A percentile compares a stretch with the other conserved stretches of the same genome.
phyloP scores from a whole-genome alignment of 2,797 vertebrate genomes.

The Darevskia nairensis region DNA sequence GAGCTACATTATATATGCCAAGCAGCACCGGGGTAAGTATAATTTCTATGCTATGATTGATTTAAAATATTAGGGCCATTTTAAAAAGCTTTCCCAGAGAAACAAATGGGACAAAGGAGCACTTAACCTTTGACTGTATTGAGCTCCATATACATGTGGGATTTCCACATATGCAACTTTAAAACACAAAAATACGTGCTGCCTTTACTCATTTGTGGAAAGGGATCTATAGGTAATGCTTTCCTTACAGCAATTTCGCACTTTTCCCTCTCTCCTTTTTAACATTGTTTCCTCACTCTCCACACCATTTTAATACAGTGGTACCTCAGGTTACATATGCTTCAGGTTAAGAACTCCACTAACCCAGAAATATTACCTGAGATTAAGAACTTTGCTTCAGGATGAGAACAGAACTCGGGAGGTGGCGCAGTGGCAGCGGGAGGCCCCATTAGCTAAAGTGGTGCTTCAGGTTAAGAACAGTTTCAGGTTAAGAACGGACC shows the following conservation, averaged over 20 bases:
- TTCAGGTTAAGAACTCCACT: too few relatives aligned
- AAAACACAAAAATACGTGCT: neutral
- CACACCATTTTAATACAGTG: neutral
- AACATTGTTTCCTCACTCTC: neutral
- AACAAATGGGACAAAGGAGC: neutral
- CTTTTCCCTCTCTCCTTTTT: neutral
- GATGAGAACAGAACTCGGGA: too few relatives aligned
- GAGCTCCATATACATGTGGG: neutral
- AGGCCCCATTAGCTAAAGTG: too few relatives aligned
- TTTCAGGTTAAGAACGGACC: too few relatives aligned
- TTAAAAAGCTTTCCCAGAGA: neutral
- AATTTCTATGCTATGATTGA: slow-evolving; percentile 9
- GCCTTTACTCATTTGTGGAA: neutral
- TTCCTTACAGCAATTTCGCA: neutral
- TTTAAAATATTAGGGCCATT: neutral
- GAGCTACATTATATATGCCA: slow-evolving; percentile 66
- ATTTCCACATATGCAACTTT: neutral
- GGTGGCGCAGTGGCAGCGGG: too few relatives aligned
- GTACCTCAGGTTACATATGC: too few relatives aligned
- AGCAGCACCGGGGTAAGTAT: slow-evolving; percentile 68
- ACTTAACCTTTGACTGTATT: neutral
- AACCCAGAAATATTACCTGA: too few relatives aligned
- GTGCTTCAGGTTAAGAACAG: too few relatives aligned
- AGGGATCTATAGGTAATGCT: neutral
- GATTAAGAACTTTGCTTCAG: too few relatives aligned